Evolutionary conservation across 2,797 vertebrate genomes (phyloP).

Genomic region (Nothura maculosa): DNA sequence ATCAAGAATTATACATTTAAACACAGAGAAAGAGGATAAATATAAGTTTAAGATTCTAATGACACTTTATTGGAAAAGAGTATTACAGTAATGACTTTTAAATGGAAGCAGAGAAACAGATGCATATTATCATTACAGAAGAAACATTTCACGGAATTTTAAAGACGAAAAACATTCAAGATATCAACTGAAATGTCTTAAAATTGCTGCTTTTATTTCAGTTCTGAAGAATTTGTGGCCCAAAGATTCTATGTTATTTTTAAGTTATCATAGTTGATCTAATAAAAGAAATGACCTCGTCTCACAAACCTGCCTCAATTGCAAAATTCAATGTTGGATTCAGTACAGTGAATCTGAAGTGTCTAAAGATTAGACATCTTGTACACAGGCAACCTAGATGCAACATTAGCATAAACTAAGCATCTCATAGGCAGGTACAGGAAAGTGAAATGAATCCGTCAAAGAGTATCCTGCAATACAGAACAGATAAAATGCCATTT

Average conservation of each 20-base stretch:
- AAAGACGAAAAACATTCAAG: background rate
- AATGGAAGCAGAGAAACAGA: background rate
- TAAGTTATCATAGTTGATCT: background rate
- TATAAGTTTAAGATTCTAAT: background rate
- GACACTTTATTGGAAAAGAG: background rate
- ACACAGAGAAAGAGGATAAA: background rate
- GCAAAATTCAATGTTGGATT: background rate
- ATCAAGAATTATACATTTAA: background rate
- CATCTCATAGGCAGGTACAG: background rate
- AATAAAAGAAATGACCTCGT: background rate
- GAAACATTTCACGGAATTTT: background rate
- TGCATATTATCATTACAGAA: background rate
- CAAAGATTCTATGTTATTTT: background rate
- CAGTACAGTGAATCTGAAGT: background rate
- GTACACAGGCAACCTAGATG: background rate
- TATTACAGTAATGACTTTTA: slow-evolving; percentile 6
- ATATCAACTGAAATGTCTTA: slow-evolving; percentile 20
- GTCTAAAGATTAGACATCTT: background rate
- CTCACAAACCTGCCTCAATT: background rate
- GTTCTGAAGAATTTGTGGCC: background rate
- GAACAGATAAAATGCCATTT: background rate
- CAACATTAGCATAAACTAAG: background rate
- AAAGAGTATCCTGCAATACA: background rate
- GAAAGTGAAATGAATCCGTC: background rate
- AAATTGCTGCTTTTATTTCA: slow-evolving; percentile 28